phyloP scores from a whole-genome alignment of 2,888 invertebrate species.

The Drosophila melanosoma region DNA sequence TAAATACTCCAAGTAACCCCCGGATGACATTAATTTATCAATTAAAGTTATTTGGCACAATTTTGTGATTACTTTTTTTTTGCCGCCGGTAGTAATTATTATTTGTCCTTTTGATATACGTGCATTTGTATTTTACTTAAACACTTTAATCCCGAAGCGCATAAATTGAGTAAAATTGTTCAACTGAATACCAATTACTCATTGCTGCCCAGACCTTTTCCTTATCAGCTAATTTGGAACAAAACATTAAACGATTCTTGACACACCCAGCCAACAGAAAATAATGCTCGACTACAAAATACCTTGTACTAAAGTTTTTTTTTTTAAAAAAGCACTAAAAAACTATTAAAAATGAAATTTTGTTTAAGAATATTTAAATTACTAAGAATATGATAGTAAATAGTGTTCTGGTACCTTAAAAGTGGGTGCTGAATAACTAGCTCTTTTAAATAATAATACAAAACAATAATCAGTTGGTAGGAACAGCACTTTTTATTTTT shows the following conservation, averaged over 20 bases:
- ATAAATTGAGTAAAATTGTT: conserved; percentile 7
- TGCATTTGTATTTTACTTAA: neutral
- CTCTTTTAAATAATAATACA: neutral
- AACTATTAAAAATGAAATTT: neutral
- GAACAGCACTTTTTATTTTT: neutral
- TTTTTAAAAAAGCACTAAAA: too few species aligned
- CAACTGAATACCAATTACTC: conserved; percentile 24
- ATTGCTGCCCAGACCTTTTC: conserved; percentile 4
- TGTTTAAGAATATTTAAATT: neutral
- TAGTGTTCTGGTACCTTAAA: neutral
- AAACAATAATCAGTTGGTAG: neutral
- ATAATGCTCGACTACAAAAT: conserved; percentile 15
- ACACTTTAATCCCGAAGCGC: neutral
- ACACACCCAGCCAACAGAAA: conserved; percentile 11
- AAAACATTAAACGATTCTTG: conserved; percentile 38
- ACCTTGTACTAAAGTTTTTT: neutral
- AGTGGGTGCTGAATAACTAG: neutral
- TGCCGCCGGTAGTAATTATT: neutral
- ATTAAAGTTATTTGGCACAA: neutral
- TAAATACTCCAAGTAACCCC: neutral
- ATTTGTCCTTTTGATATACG: neutral
- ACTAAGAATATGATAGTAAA: neutral
- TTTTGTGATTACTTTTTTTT: neutral
- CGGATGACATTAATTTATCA: neutral
- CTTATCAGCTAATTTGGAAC: conserved; percentile 37